phyloP scores from a whole-genome alignment of 2,888 invertebrate genomes.

The Biston betularia region DNA sequence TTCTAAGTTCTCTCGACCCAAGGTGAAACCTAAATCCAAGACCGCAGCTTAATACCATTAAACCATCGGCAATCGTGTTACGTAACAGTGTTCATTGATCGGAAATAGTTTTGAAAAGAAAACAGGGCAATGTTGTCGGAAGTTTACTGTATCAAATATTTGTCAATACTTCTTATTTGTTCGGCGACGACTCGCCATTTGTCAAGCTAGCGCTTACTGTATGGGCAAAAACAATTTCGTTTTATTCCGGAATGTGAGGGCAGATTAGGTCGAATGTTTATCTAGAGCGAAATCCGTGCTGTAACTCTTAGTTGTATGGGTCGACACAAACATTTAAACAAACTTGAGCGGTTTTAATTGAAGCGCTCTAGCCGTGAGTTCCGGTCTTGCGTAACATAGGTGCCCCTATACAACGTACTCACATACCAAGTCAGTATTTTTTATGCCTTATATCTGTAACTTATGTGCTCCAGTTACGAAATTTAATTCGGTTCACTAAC shows the following conservation, averaged over 20 bases:
- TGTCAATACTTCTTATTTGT: slow-evolving; percentile 37
- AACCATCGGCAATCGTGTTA: slow-evolving; percentile 60
- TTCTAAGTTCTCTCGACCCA: slow-evolving; percentile 58
- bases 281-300: slow-evolving; percentile 60
- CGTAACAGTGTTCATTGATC: slow-evolving; percentile 32
- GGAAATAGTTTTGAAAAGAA: slow-evolving; percentile 41
- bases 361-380: slow-evolving; percentile 70
- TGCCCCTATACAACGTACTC: slow-evolving; percentile 29
- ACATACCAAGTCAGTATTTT: slow-evolving; percentile 20
- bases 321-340: slow-evolving; percentile 79
- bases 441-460: slow-evolving; percentile 20
- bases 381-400: slow-evolving; percentile 27
- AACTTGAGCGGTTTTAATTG: slow-evolving; percentile 81
- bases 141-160: slow-evolving; percentile 37
- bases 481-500: slow-evolving; percentile 60
- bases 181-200: slow-evolving; percentile 33
- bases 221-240: slow-evolving; percentile 42
- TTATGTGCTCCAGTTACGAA: slow-evolving; percentile 63
- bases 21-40: slow-evolving; percentile 57
- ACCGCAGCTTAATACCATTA: slow-evolving; percentile 59
- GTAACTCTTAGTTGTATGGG: slow-evolving; percentile 61
- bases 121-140: slow-evolving; percentile 28
- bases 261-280: slow-evolving; percentile 53
- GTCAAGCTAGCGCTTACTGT: slow-evolving; percentile 34
- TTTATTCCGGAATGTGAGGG: slow-evolving; percentile 45